Conservation (phyloP, 2,888 invertebrate species). For the Drosophila histrio region DNA sequence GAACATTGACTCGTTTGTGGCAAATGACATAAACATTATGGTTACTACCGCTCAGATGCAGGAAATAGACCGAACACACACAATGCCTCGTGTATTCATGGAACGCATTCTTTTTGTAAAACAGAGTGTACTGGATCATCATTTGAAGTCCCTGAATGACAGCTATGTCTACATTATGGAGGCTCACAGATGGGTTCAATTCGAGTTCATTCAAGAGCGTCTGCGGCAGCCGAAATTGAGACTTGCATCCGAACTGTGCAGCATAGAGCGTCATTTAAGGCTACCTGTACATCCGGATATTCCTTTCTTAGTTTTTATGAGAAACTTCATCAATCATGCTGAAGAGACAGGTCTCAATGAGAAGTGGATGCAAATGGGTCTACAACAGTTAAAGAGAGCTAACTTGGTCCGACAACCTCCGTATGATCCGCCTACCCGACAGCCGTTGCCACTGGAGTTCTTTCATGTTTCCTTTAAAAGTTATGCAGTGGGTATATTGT, state of each 20-base stretch:
- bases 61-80: not conserved
- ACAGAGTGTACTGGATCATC: not conserved
- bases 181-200: not conserved
- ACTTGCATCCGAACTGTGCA: conserved; percentile 15
- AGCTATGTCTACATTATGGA: conserved; percentile 5
- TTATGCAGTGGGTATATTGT: not conserved
- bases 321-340: not conserved
- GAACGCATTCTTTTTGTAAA: not conserved
- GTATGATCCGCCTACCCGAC: not conserved
- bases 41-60: not conserved
- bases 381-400: not conserved
- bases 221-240: conserved; percentile 18
- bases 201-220: conserved; percentile 19
- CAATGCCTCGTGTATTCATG: not conserved
- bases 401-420: not conserved
- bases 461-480: fast-evolving
- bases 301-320: not conserved
- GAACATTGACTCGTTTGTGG: conserved; percentile 6
- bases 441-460: not conserved
- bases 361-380: conserved; percentile 19
- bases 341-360: not conserved
- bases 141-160: conserved; percentile 1
- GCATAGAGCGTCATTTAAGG: conserved; percentile 3
- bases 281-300: not conserved
- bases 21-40: conserved; percentile 4